Evolutionary conservation across 2,113 vertebrate species (phyloP).

Genomic region (Elgaria multicarinata): DNA sequence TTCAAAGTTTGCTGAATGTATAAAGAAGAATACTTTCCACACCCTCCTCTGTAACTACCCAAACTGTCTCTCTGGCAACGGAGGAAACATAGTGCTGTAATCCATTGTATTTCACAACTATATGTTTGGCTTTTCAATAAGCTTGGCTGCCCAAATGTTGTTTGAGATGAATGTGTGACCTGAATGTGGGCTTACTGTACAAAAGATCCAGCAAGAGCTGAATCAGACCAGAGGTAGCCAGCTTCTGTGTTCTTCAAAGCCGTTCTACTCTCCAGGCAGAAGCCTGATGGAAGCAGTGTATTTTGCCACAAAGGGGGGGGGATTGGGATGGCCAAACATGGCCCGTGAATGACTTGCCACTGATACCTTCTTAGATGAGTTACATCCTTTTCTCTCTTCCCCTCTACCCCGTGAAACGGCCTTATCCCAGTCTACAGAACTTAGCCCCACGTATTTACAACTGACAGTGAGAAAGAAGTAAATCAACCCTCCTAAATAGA

Average conservation of each 20-base stretch:
- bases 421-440: no score
- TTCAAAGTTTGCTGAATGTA: neutral
- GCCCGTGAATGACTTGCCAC: neutral
- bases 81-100: neutral
- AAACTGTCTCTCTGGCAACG: neutral
- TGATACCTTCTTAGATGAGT: neutral
- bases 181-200: no score
- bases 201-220: neutral
- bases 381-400: neutral
- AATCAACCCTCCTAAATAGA: no score
- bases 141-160: neutral
- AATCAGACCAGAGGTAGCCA: neutral
- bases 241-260: no score
- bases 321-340: no score
- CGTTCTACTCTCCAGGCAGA: neutral
- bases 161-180: neutral
- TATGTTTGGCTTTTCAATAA: neutral
- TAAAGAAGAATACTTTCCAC: neutral
- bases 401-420: no score
- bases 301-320: neutral
- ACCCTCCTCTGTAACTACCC: neutral
- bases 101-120: neutral
- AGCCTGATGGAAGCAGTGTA: neutral
- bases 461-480: no score
- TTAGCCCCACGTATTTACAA: no score